These are phyloP conservation scores for Kuschelorhynchus macadamiae DNA, from an alignment of 2,888 invertebrate species.

Conservation along the genomic window DNA sequence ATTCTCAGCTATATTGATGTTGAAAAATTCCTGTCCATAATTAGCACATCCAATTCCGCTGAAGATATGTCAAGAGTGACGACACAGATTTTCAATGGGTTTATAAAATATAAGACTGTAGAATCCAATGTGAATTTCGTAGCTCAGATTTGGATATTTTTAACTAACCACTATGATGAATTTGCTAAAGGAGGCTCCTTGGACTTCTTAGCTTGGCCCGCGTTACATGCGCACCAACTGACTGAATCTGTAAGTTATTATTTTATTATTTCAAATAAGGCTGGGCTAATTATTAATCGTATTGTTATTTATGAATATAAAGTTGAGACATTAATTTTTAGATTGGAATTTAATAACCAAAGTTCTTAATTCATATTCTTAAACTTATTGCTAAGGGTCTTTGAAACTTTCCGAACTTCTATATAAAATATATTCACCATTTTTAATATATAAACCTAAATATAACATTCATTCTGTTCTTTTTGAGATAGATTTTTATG, in stretches of 20 bases:
- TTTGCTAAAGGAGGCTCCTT: slow-evolving; percentile 40
- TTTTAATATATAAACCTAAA: too few species aligned
- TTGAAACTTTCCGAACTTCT: too few species aligned
- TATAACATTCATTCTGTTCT: too few species aligned
- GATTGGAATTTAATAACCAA: too few species aligned
- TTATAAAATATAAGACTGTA: slow-evolving; percentile 36
- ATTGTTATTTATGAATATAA: too few species aligned
- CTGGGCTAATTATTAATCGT: too few species aligned
- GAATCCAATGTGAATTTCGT: slow-evolving; percentile 47
- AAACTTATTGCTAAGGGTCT: too few species aligned
- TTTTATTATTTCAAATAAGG: slow-evolving; percentile 13
- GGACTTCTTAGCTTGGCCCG: slow-evolving; percentile 56
- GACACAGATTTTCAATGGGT: slow-evolving; percentile 28
- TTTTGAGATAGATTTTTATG: too few species aligned
- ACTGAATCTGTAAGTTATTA: slow-evolving; percentile 49
- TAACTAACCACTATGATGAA: slow-evolving; percentile 46
- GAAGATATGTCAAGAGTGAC: slow-evolving; percentile 38
- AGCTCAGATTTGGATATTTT: slow-evolving; percentile 52
- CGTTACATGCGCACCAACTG: slow-evolving; percentile 53
- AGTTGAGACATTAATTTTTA: too few species aligned
- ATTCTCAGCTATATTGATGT: slow-evolving; percentile 23
- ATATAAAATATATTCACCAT: too few species aligned
- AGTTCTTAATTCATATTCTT: too few species aligned
- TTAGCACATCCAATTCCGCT: slow-evolving; percentile 12
- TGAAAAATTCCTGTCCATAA: slow-evolving; percentile 23